Conservation (phyloP, 2,888 invertebrate genomes). For the Drosophila algonquin region DNA sequence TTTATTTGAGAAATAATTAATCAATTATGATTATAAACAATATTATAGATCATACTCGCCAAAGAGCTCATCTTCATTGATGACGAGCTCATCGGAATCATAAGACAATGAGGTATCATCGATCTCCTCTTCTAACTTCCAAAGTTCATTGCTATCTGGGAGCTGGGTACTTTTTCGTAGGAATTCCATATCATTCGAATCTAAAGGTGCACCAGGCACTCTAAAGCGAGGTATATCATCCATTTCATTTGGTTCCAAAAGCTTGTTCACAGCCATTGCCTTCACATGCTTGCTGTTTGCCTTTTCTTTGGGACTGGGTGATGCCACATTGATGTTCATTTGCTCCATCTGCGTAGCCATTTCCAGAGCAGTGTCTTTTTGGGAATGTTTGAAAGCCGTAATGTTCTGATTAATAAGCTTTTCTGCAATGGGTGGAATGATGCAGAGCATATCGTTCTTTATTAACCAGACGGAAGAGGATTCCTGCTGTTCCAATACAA, state of each 20-base stretch:
- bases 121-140: constrained; percentile 23
- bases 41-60: constrained; percentile 4
- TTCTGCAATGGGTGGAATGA: not conserved
- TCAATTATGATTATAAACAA: not conserved
- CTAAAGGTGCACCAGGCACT: not conserved
- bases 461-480: constrained; percentile 33
- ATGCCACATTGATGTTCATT: not conserved
- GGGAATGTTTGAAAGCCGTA: too few species aligned
- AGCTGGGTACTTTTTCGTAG: not conserved
- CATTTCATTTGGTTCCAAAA: not conserved
- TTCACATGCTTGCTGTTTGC: not conserved
- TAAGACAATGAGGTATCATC: constrained; percentile 23
- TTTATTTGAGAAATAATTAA: not conserved
- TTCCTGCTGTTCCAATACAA: constrained; percentile 13
- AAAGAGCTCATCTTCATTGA: constrained; percentile 43
- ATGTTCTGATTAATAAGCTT: not conserved
- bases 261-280: too few species aligned
- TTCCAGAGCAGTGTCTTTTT: not conserved
- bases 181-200: too few species aligned
- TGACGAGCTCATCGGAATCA: constrained; percentile 26
- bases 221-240: constrained; percentile 2
- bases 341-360: not conserved
- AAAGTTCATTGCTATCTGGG: not conserved
- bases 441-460: constrained; percentile 34
- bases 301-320: constrained; percentile 3